phyloP scores from a whole-genome alignment of 2,888 invertebrate genomes.

The Bibio marci region DNA sequence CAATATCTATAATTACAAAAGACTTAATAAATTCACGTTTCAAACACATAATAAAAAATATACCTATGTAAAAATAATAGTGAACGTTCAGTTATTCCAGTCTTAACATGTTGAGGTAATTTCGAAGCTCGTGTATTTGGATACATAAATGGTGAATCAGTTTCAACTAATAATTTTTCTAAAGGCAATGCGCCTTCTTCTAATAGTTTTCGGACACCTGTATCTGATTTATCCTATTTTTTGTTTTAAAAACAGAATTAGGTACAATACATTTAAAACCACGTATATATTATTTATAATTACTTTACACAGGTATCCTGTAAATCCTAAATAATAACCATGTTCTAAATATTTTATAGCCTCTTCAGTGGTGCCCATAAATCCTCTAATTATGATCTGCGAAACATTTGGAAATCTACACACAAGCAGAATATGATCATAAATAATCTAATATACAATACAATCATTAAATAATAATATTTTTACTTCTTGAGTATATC shows the following conservation, averaged over 20 bases:
- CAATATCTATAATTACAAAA: slow-evolving; percentile 44
- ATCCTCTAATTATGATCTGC: slow-evolving; percentile 78
- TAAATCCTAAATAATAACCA: slow-evolving; percentile 73
- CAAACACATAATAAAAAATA: slow-evolving; percentile 1
- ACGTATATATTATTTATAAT: slow-evolving; percentile 4
- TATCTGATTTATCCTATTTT: slow-evolving; percentile 69
- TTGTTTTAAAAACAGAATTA: too few species aligned
- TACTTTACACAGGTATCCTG: slow-evolving; percentile 38
- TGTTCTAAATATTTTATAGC: slow-evolving; percentile 66
- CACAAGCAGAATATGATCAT: slow-evolving; percentile 1
- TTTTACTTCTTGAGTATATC: slow-evolving; percentile 41
- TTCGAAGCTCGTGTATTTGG: slow-evolving; percentile 88
- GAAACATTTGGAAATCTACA: slow-evolving; percentile 37
- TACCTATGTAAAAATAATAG: slow-evolving; percentile 29
- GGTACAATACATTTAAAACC: too few species aligned
- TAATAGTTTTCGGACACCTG: slow-evolving; percentile 68
- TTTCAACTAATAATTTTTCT: slow-evolving; percentile 74
- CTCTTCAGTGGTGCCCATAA: slow-evolving; percentile 75
- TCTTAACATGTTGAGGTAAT: slow-evolving; percentile 72
- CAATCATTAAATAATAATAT: slow-evolving; percentile 20
- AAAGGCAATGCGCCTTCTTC: slow-evolving; percentile 66
- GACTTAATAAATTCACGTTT: not conserved
- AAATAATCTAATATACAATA: slow-evolving; percentile 10
- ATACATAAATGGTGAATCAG: slow-evolving; percentile 93
- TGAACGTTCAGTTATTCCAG: slow-evolving; percentile 68